Percentiles rank a stretch among this genome's conserved stretches.
Conservation (phyloP, 2,797 vertebrate genomes). For the Ctenopoma kingsleyae region DNA sequence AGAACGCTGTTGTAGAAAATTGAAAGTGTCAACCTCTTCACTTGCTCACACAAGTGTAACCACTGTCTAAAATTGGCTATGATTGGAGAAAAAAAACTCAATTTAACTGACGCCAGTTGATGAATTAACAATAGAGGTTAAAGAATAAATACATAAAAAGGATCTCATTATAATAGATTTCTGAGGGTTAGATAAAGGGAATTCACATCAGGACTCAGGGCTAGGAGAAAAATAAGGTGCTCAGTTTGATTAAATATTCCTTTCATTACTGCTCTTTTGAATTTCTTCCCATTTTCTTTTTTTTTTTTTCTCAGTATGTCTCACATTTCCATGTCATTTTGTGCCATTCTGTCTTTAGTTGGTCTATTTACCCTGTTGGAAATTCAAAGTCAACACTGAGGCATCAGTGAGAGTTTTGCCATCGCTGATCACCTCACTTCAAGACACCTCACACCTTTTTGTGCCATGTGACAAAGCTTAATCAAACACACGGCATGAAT, state of each 20-base stretch:
- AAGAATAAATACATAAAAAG: conserved; percentile 39
- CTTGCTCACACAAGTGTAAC: conserved; percentile 31
- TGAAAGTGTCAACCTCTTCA: conserved; percentile 34
- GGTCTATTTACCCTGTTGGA: conserved; percentile 41
- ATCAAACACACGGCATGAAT: conserved; percentile 61
- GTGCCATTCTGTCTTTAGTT: conserved; percentile 11
- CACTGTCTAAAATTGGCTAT: conserved; percentile 2
- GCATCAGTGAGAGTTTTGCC: conserved; percentile 24
- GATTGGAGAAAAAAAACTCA: neutral
- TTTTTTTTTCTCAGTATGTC: neutral
- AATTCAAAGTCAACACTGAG: conserved; percentile 47
- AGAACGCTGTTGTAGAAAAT: conserved; percentile 40
- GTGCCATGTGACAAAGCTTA: conserved; percentile 35
- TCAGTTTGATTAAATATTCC: conserved; percentile 40
- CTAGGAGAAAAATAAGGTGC: neutral
- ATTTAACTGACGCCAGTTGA: conserved; percentile 8
- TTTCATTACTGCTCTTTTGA: conserved; percentile 29
- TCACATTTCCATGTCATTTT: conserved; percentile 4
- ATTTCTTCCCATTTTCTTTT: neutral
- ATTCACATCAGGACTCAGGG: conserved; percentile 20
- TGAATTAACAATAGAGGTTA: conserved; percentile 28
- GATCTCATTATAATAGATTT: conserved; percentile 8
- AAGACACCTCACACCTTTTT: conserved; percentile 55
- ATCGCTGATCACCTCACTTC: conserved; percentile 36
- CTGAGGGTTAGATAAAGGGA: conserved; percentile 2